phyloP scores from a whole-genome alignment of 2,888 invertebrate genomes.

The Agrilus cyanescens region DNA sequence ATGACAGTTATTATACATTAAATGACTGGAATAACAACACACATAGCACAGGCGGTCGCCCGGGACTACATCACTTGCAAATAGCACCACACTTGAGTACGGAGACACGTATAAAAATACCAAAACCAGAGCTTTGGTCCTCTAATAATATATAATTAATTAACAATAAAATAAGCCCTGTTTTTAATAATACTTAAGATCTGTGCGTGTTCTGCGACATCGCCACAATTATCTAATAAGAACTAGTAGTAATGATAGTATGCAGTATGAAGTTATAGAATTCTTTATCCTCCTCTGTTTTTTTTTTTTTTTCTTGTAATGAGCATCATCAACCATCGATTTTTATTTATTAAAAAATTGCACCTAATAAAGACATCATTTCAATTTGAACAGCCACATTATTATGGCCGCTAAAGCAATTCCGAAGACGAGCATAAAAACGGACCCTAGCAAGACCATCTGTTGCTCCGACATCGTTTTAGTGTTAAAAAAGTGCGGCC shows the following conservation, averaged over 20 bases:
- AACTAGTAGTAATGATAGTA: too few relatives aligned
- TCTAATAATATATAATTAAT: slow-evolving; percentile 27
- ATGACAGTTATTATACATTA: slow-evolving; percentile 26
- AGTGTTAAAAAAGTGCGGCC: slow-evolving; percentile 12
- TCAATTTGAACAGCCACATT: slow-evolving; percentile 14
- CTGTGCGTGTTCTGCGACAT: slow-evolving; percentile 13
- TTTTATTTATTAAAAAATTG: slow-evolving; percentile 19
- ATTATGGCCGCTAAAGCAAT: slow-evolving; percentile 28
- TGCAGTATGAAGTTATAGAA: too few relatives aligned
- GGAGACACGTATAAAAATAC: slow-evolving; percentile 35
- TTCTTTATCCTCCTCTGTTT: not conserved
- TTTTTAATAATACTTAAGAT: slow-evolving; percentile 34
- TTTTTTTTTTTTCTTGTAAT: slow-evolving; percentile 11
- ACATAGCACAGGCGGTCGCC: slow-evolving; percentile 19
- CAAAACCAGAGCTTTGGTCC: slow-evolving; percentile 35
- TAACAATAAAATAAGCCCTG: slow-evolving; percentile 30
- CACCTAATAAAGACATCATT: slow-evolving; percentile 18
- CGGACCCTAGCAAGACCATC: slow-evolving; percentile 39
- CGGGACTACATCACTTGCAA: slow-evolving; percentile 25
- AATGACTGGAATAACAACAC: slow-evolving; percentile 34
- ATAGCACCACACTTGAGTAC: slow-evolving; percentile 36
- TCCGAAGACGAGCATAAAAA: slow-evolving; percentile 28
- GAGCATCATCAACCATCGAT: slow-evolving; percentile 17
- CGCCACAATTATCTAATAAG: slow-evolving; percentile 1
- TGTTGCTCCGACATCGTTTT: slow-evolving; percentile 45